Conservation (phyloP, 2,888 invertebrate genomes). For the Chrysolina oricalcia region DNA sequence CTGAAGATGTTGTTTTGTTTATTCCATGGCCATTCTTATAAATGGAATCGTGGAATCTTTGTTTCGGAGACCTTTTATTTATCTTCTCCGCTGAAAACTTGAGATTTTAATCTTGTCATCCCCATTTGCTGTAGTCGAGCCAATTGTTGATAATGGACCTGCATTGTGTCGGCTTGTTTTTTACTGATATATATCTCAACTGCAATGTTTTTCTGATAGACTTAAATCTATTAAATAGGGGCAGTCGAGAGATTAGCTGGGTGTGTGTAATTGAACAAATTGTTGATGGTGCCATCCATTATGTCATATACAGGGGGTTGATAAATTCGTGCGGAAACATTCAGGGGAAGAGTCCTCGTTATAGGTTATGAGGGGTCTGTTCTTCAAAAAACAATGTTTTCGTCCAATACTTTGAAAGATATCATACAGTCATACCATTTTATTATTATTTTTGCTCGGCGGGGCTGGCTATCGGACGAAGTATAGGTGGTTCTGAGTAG, state of each 20-base stretch:
- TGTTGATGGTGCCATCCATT: background rate
- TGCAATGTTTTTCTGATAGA: background rate
- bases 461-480: too few relatives aligned
- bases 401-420: too few relatives aligned
- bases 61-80: slow-evolving; percentile 40
- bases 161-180: slow-evolving; percentile 22
- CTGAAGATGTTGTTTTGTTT: slow-evolving; percentile 40
- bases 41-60: slow-evolving; percentile 47
- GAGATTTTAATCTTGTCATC: slow-evolving; percentile 54
- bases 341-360: too few relatives aligned
- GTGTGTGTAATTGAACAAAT: slow-evolving; percentile 17
- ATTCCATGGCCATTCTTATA: slow-evolving; percentile 42
- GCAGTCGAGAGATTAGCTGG: background rate
- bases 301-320: too few relatives aligned
- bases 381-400: too few relatives aligned
- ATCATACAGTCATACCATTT: too few relatives aligned
- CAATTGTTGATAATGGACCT: slow-evolving; percentile 43
- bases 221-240: slow-evolving; percentile 4
- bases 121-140: slow-evolving; percentile 46
- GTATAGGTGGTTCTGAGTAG: too few relatives aligned
- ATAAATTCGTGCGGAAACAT: too few relatives aligned
- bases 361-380: too few relatives aligned
- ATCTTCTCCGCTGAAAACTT: slow-evolving; percentile 43
- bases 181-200: background rate
- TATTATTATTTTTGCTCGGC: too few relatives aligned